Evolutionary conservation across 2,113 vertebrate species (phyloP).

Genomic region (Balaeniceps rex): DNA sequence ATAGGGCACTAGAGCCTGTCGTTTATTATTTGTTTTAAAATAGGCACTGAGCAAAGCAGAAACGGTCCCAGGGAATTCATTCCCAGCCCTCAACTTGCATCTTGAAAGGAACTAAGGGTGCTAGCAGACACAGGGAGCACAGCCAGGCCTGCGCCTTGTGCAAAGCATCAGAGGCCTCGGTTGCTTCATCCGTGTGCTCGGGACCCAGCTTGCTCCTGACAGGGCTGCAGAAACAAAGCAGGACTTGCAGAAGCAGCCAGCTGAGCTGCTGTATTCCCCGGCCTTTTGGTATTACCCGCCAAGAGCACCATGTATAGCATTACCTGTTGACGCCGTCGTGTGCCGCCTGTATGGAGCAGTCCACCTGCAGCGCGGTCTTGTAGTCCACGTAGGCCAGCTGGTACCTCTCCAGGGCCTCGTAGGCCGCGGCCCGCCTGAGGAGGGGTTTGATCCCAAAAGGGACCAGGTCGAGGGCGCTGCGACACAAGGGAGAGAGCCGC

Average conservation of each 20-base stretch:
- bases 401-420: constrained; percentile 88
- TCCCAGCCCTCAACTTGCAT: neutral
- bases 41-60: neutral
- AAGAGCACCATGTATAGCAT: accelerated
- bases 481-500: neutral
- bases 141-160: neutral
- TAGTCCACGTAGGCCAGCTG: constrained; percentile 88
- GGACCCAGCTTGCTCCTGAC: neutral
- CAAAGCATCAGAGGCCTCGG: neutral
- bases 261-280: accelerated
- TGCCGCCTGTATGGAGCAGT: constrained; percentile 78
- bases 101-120: neutral
- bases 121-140: accelerated
- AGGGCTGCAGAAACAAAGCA: accelerated
- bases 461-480: constrained; percentile 76
- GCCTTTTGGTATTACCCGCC: accelerated
- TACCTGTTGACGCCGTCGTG: constrained; percentile 91
- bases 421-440: constrained; percentile 85
- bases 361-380: constrained; percentile 85
- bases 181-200: accelerated
- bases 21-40: neutral
- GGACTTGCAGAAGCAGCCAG: accelerated
- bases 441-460: constrained; percentile 88
- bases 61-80: no score
- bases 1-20: accelerated